These are phyloP conservation scores for Melanotaenia pygmaea DNA, from an alignment of 2,797 vertebrate species.

Conservation along the genomic window DNA sequence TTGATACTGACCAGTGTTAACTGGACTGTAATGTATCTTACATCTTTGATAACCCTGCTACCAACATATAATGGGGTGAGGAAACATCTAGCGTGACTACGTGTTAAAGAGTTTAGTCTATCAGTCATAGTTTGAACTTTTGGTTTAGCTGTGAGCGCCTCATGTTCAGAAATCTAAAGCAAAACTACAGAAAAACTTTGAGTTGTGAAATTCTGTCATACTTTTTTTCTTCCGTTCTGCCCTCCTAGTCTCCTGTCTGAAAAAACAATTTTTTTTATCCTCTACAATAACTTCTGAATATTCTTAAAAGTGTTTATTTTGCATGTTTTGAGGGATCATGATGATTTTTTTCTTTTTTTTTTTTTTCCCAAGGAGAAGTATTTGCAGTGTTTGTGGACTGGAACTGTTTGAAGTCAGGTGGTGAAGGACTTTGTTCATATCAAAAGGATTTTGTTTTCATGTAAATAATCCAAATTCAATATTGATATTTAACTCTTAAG, in stretches of 20 bases:
- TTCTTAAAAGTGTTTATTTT: slow-evolving; percentile 34
- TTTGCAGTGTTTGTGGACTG: slow-evolving; percentile 55
- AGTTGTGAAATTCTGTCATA: slow-evolving; percentile 37
- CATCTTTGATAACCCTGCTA: slow-evolving; percentile 14
- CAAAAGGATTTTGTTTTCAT: slow-evolving; percentile 69
- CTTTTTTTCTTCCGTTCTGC: neutral
- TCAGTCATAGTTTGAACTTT: neutral
- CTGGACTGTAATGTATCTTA: neutral
- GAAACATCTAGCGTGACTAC: neutral
- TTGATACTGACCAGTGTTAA: slow-evolving; percentile 2
- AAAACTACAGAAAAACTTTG: slow-evolving; percentile 52
- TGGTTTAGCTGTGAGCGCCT: slow-evolving; percentile 31
- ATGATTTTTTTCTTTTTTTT: slow-evolving; percentile 2
- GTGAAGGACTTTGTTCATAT: slow-evolving; percentile 76
- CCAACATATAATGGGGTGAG: neutral
- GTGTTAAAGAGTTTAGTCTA: no score
- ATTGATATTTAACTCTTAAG: slow-evolving; percentile 79
- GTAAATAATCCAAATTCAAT: slow-evolving; percentile 80
- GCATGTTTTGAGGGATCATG: slow-evolving; percentile 60
- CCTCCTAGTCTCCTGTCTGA: neutral
- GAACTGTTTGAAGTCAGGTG: slow-evolving; percentile 57
- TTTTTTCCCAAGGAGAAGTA: slow-evolving; percentile 21
- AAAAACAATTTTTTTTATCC: neutral
- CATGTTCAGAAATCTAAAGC: slow-evolving; percentile 59
- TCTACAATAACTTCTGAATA: slow-evolving; percentile 31